These are phyloP conservation scores for Otis tarda DNA, from an alignment of 2,113 vertebrate genomes.

Conservation along the genomic window DNA sequence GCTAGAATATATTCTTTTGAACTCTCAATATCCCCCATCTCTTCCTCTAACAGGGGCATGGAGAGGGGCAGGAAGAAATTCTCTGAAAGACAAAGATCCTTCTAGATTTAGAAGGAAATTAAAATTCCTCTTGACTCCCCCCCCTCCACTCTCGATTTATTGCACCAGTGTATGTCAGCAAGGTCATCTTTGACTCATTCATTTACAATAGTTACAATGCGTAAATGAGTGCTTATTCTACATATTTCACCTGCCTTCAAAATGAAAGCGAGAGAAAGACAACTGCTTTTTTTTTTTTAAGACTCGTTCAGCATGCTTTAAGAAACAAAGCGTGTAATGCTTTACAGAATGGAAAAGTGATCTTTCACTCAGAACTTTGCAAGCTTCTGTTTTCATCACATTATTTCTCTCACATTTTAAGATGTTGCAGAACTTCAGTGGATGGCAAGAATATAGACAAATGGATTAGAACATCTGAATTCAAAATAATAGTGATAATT, in stretches of 20 bases:
- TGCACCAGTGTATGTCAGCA: background rate
- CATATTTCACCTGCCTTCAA: background rate
- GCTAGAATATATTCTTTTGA: background rate
- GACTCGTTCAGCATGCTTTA: background rate
- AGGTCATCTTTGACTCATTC: background rate
- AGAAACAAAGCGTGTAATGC: fast-evolving
- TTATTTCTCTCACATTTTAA: background rate
- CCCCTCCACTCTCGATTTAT: background rate
- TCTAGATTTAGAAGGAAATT: background rate
- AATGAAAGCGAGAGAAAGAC: background rate
- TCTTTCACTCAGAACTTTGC: background rate
- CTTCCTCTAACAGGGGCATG: background rate
- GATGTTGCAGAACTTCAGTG: background rate
- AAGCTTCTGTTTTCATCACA: background rate
- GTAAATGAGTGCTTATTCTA: background rate
- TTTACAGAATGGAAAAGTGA: background rate
- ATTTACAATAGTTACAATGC: background rate
- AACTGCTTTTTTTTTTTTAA: background rate
- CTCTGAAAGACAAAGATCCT: background rate
- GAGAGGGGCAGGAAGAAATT: background rate
- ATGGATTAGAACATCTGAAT: background rate
- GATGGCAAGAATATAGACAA: background rate
- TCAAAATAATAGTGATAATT: background rate
- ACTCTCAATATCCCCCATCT: background rate
- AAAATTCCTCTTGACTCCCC: background rate